These are phyloP conservation scores for Aurelia sp. DNA, from an alignment of 30 jellyfish, hydroid and myxozoan genomes.

Conservation along the genomic window DNA sequence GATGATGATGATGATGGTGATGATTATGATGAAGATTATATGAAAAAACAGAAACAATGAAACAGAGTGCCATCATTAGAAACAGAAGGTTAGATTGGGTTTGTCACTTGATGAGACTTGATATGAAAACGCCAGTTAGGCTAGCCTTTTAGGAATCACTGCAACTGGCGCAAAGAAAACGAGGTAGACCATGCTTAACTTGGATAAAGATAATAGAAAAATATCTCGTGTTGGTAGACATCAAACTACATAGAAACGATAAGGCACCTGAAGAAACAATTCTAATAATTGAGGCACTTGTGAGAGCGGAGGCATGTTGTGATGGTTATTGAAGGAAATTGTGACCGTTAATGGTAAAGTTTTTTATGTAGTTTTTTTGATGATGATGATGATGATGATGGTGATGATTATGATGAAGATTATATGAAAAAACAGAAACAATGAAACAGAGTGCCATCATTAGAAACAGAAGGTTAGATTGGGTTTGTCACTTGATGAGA, in stretches of 20 bases:
- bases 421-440: not conserved
- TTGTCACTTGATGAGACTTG: constrained; percentile 31
- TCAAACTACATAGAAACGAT: no score
- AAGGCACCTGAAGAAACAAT: constrained; percentile 1
- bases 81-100: constrained; percentile 13
- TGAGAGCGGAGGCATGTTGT: no score
- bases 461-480: not conserved
- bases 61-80: not conserved
- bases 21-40: no score
- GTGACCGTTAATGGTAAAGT: no score
- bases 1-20: no score
- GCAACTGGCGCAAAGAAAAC: constrained; percentile 33
- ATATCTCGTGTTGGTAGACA: no score
- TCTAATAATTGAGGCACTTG: no score
- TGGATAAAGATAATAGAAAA: not conserved
- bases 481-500: constrained; percentile 38
- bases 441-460: not conserved
- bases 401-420: no score
- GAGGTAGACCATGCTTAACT: constrained; percentile 27
- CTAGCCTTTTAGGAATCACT: constrained; percentile 14
- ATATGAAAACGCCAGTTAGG: constrained; percentile 5
- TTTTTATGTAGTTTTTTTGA: no score
- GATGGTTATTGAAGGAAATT: no score
- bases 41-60: not conserved
- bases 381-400: no score